Conservation (phyloP, 2,113 vertebrate species). For the Hemiprocne comata region DNA sequence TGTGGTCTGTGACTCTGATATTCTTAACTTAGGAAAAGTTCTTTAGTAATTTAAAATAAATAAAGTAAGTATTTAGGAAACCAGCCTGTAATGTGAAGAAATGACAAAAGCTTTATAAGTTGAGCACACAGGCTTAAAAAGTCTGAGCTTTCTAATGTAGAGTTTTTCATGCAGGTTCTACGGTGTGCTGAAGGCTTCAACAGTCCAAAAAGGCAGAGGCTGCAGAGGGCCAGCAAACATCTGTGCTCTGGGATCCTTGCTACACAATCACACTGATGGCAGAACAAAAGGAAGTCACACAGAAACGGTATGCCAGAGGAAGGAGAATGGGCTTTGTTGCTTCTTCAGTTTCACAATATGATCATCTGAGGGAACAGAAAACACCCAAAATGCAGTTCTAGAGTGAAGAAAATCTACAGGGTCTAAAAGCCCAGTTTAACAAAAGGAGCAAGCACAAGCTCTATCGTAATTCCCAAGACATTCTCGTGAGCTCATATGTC, state of each 20-base stretch:
- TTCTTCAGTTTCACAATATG: not conserved
- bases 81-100: not conserved
- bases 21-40: not conserved
- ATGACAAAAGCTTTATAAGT: not conserved
- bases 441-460: not conserved
- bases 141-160: not conserved
- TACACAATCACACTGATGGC: not conserved
- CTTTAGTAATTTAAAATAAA: not conserved
- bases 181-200: not conserved
- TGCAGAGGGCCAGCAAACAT: not conserved
- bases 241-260: not conserved
- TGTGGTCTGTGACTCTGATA: not conserved
- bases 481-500: not conserved
- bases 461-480: slow-evolving; percentile 1
- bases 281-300: not conserved
- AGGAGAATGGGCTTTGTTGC: not conserved
- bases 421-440: slow-evolving; percentile 6
- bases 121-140: not conserved
- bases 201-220: not conserved
- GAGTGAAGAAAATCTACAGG: not conserved
- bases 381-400: not conserved
- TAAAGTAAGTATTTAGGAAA: not conserved
- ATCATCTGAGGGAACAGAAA: not conserved
- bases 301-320: not conserved
- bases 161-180: not conserved